These are phyloP conservation scores for Gonatopus flavifemur DNA, from an alignment of 1,140 invertebrate genomes.

Conservation along the genomic window DNA sequence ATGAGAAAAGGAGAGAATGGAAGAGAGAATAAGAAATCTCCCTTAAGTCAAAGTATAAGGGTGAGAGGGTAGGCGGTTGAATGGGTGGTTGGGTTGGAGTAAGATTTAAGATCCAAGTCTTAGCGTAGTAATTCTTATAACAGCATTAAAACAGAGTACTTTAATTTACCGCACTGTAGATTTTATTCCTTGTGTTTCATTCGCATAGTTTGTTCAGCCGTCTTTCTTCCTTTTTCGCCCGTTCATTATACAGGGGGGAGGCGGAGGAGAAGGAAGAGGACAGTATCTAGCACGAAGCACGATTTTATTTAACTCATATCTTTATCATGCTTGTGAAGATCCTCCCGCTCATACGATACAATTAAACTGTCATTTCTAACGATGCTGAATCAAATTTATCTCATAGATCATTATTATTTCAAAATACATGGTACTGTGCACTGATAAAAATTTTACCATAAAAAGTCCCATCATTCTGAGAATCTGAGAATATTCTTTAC, in stretches of 20 bases:
- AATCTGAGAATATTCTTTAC: no score
- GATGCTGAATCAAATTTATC: background rate
- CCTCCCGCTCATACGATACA: background rate
- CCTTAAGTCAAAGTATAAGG: no score
- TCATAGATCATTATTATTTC: no score
- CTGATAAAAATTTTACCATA: no score
- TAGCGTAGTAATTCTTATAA: constrained; percentile 53
- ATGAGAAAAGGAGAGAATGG: constrained; percentile 24
- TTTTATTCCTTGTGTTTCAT: constrained; percentile 51
- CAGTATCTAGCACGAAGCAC: background rate
- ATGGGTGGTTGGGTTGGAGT: no score
- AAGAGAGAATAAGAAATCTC: constrained; percentile 9
- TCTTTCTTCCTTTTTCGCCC: constrained; percentile 6
- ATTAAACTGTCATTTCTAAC: background rate
- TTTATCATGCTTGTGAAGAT: background rate
- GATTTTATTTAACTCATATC: background rate
- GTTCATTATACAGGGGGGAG: constrained; percentile 1
- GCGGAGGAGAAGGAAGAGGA: background rate
- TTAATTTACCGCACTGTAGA: constrained; percentile 58
- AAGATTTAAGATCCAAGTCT: constrained; percentile 22
- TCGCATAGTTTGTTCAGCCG: constrained; percentile 30
- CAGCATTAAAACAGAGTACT: constrained; percentile 55
- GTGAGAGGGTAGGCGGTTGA: constrained; percentile 12
- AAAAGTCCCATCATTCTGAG: no score
- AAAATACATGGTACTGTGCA: no score